These are phyloP conservation scores for Epinotia nisella DNA, from an alignment of 2,888 invertebrate genomes.

Conservation along the genomic window DNA sequence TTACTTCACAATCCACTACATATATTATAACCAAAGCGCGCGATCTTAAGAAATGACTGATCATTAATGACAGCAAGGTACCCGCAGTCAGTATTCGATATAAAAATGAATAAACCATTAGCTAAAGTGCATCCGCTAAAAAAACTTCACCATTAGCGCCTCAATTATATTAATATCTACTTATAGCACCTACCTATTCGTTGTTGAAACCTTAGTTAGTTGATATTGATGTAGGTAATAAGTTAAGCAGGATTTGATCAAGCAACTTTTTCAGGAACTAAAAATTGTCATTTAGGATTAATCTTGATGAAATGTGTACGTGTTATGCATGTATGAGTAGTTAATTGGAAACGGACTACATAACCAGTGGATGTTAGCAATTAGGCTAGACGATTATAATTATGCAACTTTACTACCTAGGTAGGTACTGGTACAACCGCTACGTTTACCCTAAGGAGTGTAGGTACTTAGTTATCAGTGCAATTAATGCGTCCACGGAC, in stretches of 20 bases:
- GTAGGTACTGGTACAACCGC: conserved; percentile 4
- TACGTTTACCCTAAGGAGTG: conserved; percentile 26
- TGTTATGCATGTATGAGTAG: conserved; percentile 2
- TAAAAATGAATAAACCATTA: background rate
- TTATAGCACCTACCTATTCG: background rate
- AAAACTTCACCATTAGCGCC: background rate
- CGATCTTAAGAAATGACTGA: too few relatives aligned
- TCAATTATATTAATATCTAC: too few relatives aligned
- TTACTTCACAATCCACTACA: too few relatives aligned
- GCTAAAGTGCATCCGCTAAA: background rate
- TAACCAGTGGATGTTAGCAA: conserved; percentile 32
- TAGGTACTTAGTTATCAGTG: conserved; percentile 17
- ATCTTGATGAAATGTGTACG: background rate
- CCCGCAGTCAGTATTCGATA: background rate
- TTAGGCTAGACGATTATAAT: conserved; percentile 36
- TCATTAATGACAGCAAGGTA: background rate
- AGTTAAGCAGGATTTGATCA: background rate
- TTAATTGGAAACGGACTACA: conserved; percentile 29
- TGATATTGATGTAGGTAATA: background rate
- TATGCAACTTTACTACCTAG: conserved; percentile 22
- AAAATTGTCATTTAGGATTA: background rate
- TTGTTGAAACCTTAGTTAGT: background rate
- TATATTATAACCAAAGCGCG: too few relatives aligned
- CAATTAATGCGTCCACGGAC: conserved; percentile 17
- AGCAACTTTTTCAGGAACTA: background rate